A percentile compares a stretch with the other conserved stretches of the same genome.
These are phyloP conservation scores for Spheniscus humboldti DNA, from an alignment of 2,797 vertebrate genomes.

Conservation along the genomic window DNA sequence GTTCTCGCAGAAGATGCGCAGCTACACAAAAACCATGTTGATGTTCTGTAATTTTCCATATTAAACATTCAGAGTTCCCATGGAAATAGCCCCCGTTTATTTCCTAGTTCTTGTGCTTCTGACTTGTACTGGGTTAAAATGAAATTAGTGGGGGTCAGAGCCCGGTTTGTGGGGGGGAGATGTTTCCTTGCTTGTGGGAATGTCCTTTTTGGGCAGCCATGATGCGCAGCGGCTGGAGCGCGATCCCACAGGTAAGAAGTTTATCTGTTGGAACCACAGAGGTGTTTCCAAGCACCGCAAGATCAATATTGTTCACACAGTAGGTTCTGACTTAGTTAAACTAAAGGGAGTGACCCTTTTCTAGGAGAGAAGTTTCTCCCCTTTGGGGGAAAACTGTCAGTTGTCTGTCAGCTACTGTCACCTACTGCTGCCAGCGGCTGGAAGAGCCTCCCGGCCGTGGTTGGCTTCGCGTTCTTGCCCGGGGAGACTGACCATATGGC, in stretches of 20 bases:
- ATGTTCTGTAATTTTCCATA: constrained; percentile 39
- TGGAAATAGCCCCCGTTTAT: not conserved
- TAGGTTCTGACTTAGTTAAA: not conserved
- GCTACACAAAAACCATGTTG: not conserved
- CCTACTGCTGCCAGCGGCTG: accelerated
- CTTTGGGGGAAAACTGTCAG: no score
- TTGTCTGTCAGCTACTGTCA: not conserved
- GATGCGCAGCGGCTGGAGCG: accelerated
- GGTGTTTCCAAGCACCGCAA: not conserved
- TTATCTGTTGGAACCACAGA: not conserved
- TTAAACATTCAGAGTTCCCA: constrained; percentile 35
- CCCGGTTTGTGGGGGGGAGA: accelerated
- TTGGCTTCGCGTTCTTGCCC: not conserved
- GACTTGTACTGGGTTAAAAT: not conserved
- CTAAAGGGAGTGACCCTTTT: not conserved
- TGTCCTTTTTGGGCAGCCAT: accelerated
- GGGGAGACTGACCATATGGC: accelerated
- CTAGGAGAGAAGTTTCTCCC: not conserved
- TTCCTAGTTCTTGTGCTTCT: not conserved
- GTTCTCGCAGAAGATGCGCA: not conserved
- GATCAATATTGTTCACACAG: accelerated
- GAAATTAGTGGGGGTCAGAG: not conserved
- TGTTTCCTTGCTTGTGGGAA: not conserved
- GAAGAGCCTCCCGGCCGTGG: accelerated
- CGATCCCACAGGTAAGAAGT: accelerated